Base-by-base conservation (phyloP, 2,797 vertebrate species). In the Ispidina picta region DNA sequence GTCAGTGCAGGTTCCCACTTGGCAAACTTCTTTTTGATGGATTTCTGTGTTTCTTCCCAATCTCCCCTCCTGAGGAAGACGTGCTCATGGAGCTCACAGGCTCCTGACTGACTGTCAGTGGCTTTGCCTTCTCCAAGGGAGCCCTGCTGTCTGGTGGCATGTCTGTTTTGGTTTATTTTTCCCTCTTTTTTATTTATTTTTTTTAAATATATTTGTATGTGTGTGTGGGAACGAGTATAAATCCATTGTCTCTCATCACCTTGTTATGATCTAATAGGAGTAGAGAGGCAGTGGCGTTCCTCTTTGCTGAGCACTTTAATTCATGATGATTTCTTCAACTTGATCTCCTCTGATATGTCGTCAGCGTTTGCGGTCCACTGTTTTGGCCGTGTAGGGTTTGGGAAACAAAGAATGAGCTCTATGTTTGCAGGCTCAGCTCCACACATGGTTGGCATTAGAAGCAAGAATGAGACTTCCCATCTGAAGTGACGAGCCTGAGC, bases 241-340 rank as follows among this genome's bases (percentile, higher is more conserved):
- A 93, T 88, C 62, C 75, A 26, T 37, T 48, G 55, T 84, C 88
- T 94, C 93, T 95, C 93, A 88, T 84, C 93, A 88, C 93, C 88
- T 96, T 85, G 68, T 92, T 88, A 90, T 8, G 64, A 74, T 91
- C 90, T 84, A 82, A 82, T 62, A 52, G 86, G 89, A 64, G 49
- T 8, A 89, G 78, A 19, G 88, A 82, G 77, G 21, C 83, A 35
- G 71, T 48, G 68, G 79, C 8, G 2, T 65, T 91, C 62, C 63
- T 76, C 75, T 90, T 60, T 44, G 70, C 73, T 18, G 63, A 84
- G 92, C 83, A 9, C 92, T 96, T 71, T 91, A 93, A 91, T 93
- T 79, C 95, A n/a, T 51, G 86, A 90, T 79, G 86, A 92, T 94
- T 94, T 92, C 83, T 75, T 33, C 10, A 49, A 20, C 83, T 91